phyloP scores from a whole-genome alignment of 2,113 vertebrate genomes.

The Dissostichus mawsoni region DNA sequence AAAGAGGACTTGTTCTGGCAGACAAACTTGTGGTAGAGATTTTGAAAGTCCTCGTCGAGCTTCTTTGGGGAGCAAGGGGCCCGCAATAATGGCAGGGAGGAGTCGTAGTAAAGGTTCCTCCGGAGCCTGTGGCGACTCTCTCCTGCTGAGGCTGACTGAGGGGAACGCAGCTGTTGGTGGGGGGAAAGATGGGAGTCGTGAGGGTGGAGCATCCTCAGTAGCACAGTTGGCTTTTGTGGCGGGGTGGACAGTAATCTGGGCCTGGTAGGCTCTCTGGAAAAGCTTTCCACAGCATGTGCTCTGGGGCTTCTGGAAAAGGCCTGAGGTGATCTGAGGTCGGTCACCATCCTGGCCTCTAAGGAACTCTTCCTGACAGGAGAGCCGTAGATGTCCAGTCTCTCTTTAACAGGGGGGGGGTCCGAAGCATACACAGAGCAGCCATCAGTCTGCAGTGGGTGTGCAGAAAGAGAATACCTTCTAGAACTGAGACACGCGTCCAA shows the following conservation, averaged over 20 bases:
- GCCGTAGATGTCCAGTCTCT: slow-evolving; percentile 1
- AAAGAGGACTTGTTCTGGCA: slow-evolving; percentile 58
- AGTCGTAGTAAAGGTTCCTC: slow-evolving; percentile 54
- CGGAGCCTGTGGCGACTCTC: neutral
- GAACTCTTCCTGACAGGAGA: slow-evolving; percentile 62
- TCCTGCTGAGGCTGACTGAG: neutral
- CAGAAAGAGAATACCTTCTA: neutral
- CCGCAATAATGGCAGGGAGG: neutral
- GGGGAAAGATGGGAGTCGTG: slow-evolving; percentile 7
- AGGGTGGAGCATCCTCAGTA: slow-evolving; percentile 13
- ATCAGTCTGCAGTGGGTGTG: neutral
- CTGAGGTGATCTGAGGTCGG: slow-evolving; percentile 34
- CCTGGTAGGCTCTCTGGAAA: slow-evolving; percentile 8
- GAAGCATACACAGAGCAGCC: neutral
- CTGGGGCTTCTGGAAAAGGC: slow-evolving; percentile 31
- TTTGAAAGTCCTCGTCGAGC: slow-evolving; percentile 73
- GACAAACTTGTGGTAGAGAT: slow-evolving; percentile 79
- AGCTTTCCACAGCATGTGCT: neutral
- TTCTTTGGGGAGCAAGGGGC: neutral
- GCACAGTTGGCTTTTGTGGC: neutral
- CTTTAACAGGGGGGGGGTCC: neutral
- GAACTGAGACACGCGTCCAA: neutral
- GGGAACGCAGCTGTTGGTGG: slow-evolving; percentile 14
- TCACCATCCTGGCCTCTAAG: slow-evolving; percentile 30
- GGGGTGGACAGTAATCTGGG: neutral